A percentile compares a stretch with the other conserved stretches of the same genome.
phyloP scores from a whole-genome alignment of 2,113 vertebrate species.

The Sander lucioperca region DNA sequence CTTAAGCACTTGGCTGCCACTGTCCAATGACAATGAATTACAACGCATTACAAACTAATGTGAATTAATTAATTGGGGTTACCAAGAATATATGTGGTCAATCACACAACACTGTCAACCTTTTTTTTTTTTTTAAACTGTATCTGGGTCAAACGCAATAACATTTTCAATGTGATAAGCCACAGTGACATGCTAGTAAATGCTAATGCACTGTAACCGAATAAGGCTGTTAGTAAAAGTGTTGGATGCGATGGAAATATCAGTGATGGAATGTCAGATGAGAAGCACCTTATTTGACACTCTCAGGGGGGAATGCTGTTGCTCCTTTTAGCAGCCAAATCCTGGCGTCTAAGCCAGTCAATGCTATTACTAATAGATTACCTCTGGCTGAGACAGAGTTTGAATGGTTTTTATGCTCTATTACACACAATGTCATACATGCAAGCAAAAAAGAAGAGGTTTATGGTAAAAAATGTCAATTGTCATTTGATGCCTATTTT shows the following conservation, averaged over 20 bases:
- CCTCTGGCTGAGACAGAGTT: neutral
- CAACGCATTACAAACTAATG: neutral
- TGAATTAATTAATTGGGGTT: neutral
- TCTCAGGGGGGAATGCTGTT: slow-evolving; percentile 30
- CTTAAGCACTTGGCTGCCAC: neutral
- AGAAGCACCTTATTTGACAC: slow-evolving; percentile 4
- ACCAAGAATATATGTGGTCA: neutral
- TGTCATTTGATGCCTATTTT: neutral
- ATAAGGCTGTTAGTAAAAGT: slow-evolving; percentile 14
- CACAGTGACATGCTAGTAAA: no score
- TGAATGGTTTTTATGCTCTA: neutral
- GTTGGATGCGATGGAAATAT: slow-evolving; percentile 17
- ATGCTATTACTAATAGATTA: slow-evolving; percentile 58
- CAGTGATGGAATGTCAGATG: slow-evolving; percentile 31
- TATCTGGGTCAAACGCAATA: neutral
- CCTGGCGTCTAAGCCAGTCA: slow-evolving; percentile 38
- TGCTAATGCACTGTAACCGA: slow-evolving; percentile 11
- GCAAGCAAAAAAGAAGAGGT: neutral
- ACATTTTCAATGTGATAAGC: neutral
- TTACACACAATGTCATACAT: slow-evolving; percentile 7
- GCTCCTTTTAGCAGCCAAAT: slow-evolving; percentile 56
- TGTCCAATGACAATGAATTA: slow-evolving; percentile 7
- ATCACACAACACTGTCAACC: neutral
- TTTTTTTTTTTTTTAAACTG: neutral
- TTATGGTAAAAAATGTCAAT: neutral